Evolutionary conservation across 2,113 vertebrate genomes (phyloP).

Genomic region (Muscicapa adusta): DNA sequence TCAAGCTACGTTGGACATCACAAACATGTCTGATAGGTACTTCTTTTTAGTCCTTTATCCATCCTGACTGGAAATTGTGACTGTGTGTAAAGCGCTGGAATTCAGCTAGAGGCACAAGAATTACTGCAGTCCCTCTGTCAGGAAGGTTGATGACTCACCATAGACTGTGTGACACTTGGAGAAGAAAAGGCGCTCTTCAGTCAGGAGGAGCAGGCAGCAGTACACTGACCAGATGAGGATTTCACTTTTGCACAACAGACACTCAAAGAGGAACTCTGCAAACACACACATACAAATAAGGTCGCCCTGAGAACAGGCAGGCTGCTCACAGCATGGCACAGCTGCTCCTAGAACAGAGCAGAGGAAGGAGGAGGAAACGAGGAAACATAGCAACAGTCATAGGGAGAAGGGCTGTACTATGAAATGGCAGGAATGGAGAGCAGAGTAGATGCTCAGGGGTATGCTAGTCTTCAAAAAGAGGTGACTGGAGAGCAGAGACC

Average conservation of each 20-base stretch:
- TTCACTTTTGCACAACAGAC: constrained; percentile 78
- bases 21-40: background rate
- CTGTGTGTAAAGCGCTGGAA: background rate
- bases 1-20: background rate
- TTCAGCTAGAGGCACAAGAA: background rate
- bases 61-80: background rate
- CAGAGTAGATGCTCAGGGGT: background rate
- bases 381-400: background rate
- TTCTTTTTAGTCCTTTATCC: background rate
- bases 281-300: constrained; percentile 12
- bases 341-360: background rate
- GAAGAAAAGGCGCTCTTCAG: constrained; percentile 88
- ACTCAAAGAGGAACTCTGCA: constrained; percentile 83
- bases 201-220: constrained; percentile 84
- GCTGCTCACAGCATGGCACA: background rate
- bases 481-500: background rate
- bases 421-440: background rate
- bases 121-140: background rate
- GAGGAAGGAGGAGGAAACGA: background rate
- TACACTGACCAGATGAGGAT: constrained; percentile 86
- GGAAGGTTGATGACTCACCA: constrained; percentile 74
- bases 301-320: background rate
- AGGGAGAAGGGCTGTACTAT: background rate
- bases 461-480: background rate
- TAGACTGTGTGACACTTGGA: constrained; percentile 93